Percentiles rank a stretch among this genome's conserved stretches.
Evolutionary conservation across 2,888 invertebrate genomes (phyloP).

Genomic region (Agapetus fuscipes): DNA sequence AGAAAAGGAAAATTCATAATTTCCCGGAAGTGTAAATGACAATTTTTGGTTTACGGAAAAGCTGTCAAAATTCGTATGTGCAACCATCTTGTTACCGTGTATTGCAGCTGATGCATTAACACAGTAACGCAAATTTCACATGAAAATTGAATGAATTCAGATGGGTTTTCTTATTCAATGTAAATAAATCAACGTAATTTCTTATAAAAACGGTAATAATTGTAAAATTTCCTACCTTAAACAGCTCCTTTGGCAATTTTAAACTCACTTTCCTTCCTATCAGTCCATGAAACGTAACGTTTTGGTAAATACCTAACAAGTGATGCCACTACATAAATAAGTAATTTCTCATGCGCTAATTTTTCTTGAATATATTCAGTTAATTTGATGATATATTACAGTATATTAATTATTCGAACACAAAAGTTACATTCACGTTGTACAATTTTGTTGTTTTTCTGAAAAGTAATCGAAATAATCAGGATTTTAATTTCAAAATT

Average conservation of each 20-base stretch:
- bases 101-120: slow-evolving; percentile 16
- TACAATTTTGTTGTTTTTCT: no score
- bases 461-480: no score
- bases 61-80: slow-evolving; percentile 14
- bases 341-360: not conserved
- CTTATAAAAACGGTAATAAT: slow-evolving; percentile 1
- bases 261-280: slow-evolving; percentile 18
- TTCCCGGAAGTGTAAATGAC: slow-evolving; percentile 14
- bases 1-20: slow-evolving; percentile 6
- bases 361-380: not conserved
- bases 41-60: slow-evolving; percentile 9
- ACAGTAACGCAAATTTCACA: slow-evolving; percentile 2
- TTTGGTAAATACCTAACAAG: slow-evolving; percentile 9
- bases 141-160: not conserved
- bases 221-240: slow-evolving; percentile 11
- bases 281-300: slow-evolving; percentile 15
- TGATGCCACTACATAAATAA: slow-evolving; percentile 7
- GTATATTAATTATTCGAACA: no score
- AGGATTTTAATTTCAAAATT: no score
- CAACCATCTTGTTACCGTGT: slow-evolving; percentile 17
- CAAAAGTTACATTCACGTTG: no score
- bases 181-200: not conserved
- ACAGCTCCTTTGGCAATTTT: slow-evolving; percentile 12
- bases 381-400: not conserved
- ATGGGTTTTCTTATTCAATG: no score